A percentile compares a stretch with the other conserved stretches of the same genome.
Evolutionary conservation across 2,113 vertebrate species (phyloP).

Genomic region (Phoxinus phoxinus): DNA sequence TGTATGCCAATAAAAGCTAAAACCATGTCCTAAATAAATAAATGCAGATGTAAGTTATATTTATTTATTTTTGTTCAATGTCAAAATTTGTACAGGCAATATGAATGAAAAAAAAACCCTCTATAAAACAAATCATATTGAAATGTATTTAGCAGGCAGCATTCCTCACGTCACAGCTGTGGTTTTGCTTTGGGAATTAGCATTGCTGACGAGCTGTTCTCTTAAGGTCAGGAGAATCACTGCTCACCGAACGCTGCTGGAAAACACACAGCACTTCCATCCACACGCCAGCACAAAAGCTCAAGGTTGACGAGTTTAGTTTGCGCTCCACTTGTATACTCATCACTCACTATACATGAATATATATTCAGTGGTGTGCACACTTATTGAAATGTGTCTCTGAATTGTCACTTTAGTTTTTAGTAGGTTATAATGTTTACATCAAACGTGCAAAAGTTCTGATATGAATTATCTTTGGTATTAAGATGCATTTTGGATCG

Average conservation of each 20-base stretch:
- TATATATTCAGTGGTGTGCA: no score
- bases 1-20: not conserved
- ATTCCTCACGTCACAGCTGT: not conserved
- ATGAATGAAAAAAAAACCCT: no score
- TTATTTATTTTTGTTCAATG: not conserved
- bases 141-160: no score
- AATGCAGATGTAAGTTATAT: not conserved
- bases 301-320: not conserved
- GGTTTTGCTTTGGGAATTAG: conserved; percentile 6
- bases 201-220: not conserved
- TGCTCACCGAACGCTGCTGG: not conserved
- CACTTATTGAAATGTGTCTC: no score
- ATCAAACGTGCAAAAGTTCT: no score
- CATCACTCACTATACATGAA: not conserved
- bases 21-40: not conserved
- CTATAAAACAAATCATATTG: no score
- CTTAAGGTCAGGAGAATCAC: not conserved
- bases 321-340: not conserved
- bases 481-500: no score
- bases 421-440: no score
- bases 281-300: not conserved
- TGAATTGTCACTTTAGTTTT: no score
- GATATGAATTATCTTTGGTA: no score
- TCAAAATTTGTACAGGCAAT: not conserved
- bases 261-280: not conserved